Evolutionary conservation across 2,888 invertebrate genomes (phyloP), one percentile per base, ranked within the genome.

Genomic region (Cerastis rubricosa): DNA sequence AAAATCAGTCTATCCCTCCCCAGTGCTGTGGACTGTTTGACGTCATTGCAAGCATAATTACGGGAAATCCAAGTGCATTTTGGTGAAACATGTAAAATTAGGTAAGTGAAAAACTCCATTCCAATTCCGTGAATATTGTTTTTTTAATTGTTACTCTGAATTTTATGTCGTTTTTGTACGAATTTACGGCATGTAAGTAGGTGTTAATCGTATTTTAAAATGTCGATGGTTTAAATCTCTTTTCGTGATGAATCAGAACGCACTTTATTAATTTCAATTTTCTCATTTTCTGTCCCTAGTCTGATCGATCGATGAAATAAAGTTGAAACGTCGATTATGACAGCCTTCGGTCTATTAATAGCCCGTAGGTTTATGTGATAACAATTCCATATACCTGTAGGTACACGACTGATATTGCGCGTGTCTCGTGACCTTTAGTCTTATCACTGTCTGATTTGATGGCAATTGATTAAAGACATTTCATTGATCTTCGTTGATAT

Each of bases 81-180:
- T 83, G 85, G 86, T 87, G 90, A 90, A 94, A 83, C 90, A 95
- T 95, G 95, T 94, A 90, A 93, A 85, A 85, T 85, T 79, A 85
- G 93, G 94, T 95, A 90, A 92, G 92, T 82, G 57, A 57, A 43
- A 72, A 72, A 61, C 35, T 67, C 7, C 17, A 25, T 35, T 40
- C 0, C 3, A n/a, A 51, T 65, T n/a, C 17, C 22, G 1, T 29
- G 45, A 64, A 51, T 4, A 22, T 19, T 8, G 22, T 49, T 40
- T 57, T 54, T 40, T 22, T 19, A 5, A 29, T 61, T 19, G 5
- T 51, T 70, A n/a, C 14, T 54, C 22, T 19, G 14, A 54, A 61
- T 71, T 57, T 54, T 54, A 22, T 5, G 35, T 8, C 47, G 43
- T 49, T 54, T 49, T 51, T 7, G 19, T 49, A 2, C 11, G 17